Evolutionary conservation across 2,888 invertebrate species (phyloP), one percentile per base, ranked within the genome.

Genomic region (Actias luna): DNA sequence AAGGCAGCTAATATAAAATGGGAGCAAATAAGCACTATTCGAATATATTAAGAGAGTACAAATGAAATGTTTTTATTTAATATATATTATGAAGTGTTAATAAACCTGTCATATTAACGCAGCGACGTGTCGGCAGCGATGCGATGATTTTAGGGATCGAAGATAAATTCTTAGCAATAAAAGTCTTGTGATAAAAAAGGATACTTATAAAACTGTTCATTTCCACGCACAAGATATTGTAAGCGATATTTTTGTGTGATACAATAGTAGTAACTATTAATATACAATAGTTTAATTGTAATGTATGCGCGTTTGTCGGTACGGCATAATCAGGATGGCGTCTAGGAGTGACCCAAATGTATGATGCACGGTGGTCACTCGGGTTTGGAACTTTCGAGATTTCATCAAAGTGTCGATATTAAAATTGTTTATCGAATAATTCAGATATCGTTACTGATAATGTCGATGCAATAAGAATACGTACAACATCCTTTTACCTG

Each of bases 81-180:
- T 50, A 1, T 50, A 50, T 25, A 50, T 25, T 25, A 50, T 50
- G 46, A 25, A 50, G 46, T 25, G 22, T 39, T 50, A 25, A 25
- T 12, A 22, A 50, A 50, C 25, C n/a, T 22, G 46, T 42, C 18
- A 42, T 18, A 7, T 50, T 50, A 1, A 27, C 55, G 55, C 22
- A 29, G 36, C 64, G 58, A 36, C 57, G 46, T 52, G 35, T 35
- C 33, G 52, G 10, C 12, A 60, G 12, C 58, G 36, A 1, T 27
- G 16, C 46, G 42, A 46, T 18, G 29, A 27, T 25, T 42, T n/a
- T n/a, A n/a, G 78, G 22, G 78, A 76, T 80, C 81, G 76, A 80
- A 71, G 63, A 73, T 76, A 77, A 82, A 87, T 77, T 80, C 72
- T 83, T 88, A 92, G 92, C 91, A 90, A 90, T 92, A 90, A 88